Evolutionary conservation across 2,113 vertebrate genomes (phyloP).

Genomic region (Talpa occidentalis): DNA sequence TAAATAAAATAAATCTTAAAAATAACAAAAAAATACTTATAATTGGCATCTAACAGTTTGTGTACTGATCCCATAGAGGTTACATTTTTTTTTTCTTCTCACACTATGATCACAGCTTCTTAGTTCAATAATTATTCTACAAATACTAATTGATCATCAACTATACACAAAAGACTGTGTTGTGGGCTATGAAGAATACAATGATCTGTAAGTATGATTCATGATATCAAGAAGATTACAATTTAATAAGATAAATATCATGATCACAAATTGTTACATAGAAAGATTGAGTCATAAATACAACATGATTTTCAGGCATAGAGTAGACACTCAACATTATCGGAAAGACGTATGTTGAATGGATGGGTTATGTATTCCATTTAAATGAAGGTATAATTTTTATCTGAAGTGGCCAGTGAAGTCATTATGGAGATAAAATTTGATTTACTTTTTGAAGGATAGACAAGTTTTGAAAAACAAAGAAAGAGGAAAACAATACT

Average conservation of each 20-base stretch:
- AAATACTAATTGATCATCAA: conserved; percentile 3
- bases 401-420: not conserved
- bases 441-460: not conserved
- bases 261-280: not conserved
- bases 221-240: not conserved
- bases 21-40: not conserved
- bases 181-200: not conserved
- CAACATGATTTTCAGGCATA: not conserved
- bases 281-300: not conserved
- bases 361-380: not conserved
- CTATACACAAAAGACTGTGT: conserved; percentile 32
- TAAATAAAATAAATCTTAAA: no score
- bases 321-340: not conserved
- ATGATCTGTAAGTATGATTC: conserved; percentile 2
- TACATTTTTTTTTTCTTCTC: not conserved
- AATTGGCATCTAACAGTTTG: conserved; percentile 6
- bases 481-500: not conserved
- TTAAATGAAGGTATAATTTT: not conserved
- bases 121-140: conserved; percentile 48
- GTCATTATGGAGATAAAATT: not conserved
- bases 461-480: conserved; percentile 31
- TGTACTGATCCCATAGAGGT: not conserved
- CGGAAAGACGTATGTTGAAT: not conserved
- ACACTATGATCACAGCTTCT: not conserved
- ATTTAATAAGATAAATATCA: not conserved